These are phyloP conservation scores for Pampus argenteus DNA, from an alignment of 2,797 vertebrate species.

Conservation along the genomic window DNA sequence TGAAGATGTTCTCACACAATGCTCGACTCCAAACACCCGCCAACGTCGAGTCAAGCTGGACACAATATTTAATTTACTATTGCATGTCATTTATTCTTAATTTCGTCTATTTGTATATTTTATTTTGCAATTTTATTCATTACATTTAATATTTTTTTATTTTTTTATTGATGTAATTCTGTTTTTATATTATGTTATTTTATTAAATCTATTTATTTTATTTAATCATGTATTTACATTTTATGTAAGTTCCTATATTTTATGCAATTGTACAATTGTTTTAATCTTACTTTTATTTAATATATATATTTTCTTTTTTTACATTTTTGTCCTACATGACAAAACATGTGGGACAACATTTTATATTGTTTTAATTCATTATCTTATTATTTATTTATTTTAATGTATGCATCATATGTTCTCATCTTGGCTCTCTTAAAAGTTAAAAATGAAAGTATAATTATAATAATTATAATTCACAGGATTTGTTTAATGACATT, in stretches of 20 bases:
- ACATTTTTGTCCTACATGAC: background rate
- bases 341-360: background rate
- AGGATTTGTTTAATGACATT: background rate
- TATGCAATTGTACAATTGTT: background rate
- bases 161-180: background rate
- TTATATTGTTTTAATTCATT: background rate
- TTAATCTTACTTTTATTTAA: background rate
- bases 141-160: background rate
- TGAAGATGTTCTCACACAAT: conserved; percentile 58
- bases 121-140: background rate
- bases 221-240: background rate
- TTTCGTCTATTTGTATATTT: background rate
- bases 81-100: background rate
- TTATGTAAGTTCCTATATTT: background rate
- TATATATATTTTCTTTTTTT: background rate
- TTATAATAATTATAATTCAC: background rate
- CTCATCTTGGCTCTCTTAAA: too few species aligned
- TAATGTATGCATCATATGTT: too few species aligned
- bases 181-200: background rate
- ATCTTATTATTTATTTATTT: background rate
- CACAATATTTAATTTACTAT: background rate
- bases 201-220: background rate
- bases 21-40: background rate
- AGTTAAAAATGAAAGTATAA: background rate
- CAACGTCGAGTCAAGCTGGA: too few species aligned